phyloP scores from a whole-genome alignment of 2,797 vertebrate genomes.

The Galagoides demidoff region DNA sequence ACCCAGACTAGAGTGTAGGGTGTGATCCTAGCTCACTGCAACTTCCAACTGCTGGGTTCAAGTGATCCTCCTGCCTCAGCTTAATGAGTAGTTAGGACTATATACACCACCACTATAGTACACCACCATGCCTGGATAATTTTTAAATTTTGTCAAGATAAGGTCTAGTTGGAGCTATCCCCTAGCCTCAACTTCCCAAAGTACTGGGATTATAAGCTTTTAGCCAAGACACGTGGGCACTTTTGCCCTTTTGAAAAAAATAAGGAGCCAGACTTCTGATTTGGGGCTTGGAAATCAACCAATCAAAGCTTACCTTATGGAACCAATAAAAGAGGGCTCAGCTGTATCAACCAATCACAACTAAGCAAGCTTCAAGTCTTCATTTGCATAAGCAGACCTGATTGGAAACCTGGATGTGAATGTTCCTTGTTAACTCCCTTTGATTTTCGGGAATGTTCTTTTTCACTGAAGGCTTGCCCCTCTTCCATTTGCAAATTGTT shows the following conservation, averaged over 20 bases:
- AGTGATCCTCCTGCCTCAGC: not conserved
- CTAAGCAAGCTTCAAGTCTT: not conserved
- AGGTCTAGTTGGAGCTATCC: not conserved
- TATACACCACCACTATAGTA: not conserved
- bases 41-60: not conserved
- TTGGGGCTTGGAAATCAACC: not conserved
- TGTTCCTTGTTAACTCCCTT: not conserved
- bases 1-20: not conserved
- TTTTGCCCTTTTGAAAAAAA: not conserved
- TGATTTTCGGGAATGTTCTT: not conserved
- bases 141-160: not conserved
- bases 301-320: not conserved
- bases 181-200: not conserved
- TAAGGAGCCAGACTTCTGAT: not conserved
- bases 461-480: not conserved
- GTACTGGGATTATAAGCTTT: not conserved
- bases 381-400: not conserved
- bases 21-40: not conserved
- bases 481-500: not conserved
- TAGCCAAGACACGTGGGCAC: not conserved
- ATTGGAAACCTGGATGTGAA: not conserved
- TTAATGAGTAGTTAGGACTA: not conserved
- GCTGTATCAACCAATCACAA: not conserved
- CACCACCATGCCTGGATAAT: not conserved
- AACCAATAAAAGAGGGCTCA: not conserved